Conservation (phyloP, 2,113 vertebrate genomes). For the Myodes glareolus region DNA sequence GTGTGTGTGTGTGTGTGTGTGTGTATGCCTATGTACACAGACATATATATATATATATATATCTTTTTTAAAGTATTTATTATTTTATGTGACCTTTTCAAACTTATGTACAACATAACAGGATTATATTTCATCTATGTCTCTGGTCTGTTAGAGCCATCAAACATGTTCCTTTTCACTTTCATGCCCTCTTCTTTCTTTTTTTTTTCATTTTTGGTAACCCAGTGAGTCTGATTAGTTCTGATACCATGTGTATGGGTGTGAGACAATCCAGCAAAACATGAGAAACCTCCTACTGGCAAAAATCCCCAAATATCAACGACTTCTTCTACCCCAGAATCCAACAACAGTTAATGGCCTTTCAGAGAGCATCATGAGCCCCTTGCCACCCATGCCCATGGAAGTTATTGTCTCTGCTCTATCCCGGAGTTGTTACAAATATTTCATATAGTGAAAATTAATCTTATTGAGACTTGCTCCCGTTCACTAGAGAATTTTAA, state of each 20-base stretch:
- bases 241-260: neutral
- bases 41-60: neutral
- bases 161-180: neutral
- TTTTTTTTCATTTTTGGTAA: neutral
- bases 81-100: neutral
- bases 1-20: too few relatives aligned
- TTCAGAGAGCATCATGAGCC: too few relatives aligned
- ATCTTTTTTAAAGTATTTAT: neutral
- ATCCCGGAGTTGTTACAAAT: neutral
- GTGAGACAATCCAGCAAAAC: neutral
- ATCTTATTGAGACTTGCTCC: neutral
- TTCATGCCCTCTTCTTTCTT: neutral
- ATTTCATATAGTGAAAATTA: neutral
- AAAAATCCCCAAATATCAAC: neutral
- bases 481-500: neutral
- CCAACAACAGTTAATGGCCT: neutral
- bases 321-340: accelerated
- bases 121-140: neutral
- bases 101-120: too few relatives aligned
- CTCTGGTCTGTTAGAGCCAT: too few relatives aligned
- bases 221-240: neutral
- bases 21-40: too few relatives aligned
- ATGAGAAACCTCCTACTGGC: neutral
- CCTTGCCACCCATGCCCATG: neutral
- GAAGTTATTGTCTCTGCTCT: accelerated